Base-by-base conservation (phyloP, 2,113 vertebrate genomes). In the Zeus faber region DNA sequence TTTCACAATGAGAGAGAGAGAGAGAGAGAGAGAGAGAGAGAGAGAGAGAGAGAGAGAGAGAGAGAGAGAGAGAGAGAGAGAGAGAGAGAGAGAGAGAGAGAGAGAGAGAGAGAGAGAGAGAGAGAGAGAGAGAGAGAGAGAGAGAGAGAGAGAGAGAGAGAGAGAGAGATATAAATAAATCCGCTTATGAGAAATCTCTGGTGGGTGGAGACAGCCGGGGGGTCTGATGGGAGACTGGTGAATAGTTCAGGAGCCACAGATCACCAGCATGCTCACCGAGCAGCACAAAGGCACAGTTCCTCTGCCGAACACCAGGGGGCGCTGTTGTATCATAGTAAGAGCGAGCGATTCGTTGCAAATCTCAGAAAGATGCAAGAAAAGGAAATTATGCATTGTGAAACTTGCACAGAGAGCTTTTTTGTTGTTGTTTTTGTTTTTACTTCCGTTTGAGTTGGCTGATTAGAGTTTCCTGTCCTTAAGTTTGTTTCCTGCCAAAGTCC, bases 161-260 rank as follows among this genome's bases (percentile, higher is more conserved):
- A n/a, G n/a, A 52, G 64, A 54, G 78, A 82, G 70, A 63, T 83
- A 82, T 81, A 79, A 87, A 83, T 85, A 82, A 85, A 86, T 84
- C 69, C 79, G 78, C 67, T 83, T 72, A 70, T 62, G 79, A 57
- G 46, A 72, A 73, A 74, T 54, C 61, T 58, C 76, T 74, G 67
- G 76, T 80, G 70, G 72, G 71, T 62, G 58, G 64, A 77, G 68
- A 65, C 59, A 62, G 67, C 63, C 65, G 16, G 24, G 16, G 48
- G 72, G 74, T 62, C 52, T 65, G 21, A 78, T 64, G 74, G 59
- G 53, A 67, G 43, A 43, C 69, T 63, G 54, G 52, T 61, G 67
- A 41, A 59, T 66, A 59, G 64, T 58, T 51, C 25, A 24, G 26
- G 33, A 23, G 17, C 37, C 22, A 39, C 22, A 53, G 14, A 39